Conservation (phyloP, 2,888 invertebrate species). For the Seira musarum region DNA sequence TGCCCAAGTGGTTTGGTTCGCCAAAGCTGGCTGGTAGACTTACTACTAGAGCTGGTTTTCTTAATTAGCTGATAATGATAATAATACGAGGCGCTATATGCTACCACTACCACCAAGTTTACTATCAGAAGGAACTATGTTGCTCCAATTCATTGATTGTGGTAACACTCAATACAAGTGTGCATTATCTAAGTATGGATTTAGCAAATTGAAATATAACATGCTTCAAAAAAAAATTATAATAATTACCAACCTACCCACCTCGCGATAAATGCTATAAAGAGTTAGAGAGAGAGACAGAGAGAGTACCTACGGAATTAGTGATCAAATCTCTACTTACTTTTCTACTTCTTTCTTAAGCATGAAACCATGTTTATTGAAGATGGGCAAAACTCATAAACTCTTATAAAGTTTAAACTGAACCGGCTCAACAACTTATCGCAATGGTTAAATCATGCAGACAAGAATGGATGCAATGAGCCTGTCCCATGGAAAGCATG, state of each 20-base stretch:
- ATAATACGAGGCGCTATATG: slow-evolving; percentile 15
- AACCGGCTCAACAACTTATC: slow-evolving; percentile 63
- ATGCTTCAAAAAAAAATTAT: slow-evolving; percentile 13
- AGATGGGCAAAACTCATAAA: too few relatives aligned
- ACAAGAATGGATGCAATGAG: too few relatives aligned
- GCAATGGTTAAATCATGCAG: background rate
- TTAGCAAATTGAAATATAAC: slow-evolving; percentile 49
- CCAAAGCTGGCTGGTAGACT: background rate
- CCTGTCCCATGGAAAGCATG: too few relatives aligned
- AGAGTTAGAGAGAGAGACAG: slow-evolving; percentile 5
- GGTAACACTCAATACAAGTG: background rate
- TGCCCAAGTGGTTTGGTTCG: too few relatives aligned
- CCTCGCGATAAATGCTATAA: background rate
- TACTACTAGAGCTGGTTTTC: slow-evolving; percentile 34
- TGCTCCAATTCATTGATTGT: too few relatives aligned
- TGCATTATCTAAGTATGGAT: background rate
- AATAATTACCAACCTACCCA: background rate
- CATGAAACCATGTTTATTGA: too few relatives aligned
- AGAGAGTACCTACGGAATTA: background rate
- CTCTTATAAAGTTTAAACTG: slow-evolving; percentile 39
- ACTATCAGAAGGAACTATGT: too few relatives aligned
- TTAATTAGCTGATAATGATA: slow-evolving; percentile 41
- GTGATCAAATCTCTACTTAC: too few relatives aligned
- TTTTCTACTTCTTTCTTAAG: too few relatives aligned
- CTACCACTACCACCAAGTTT: background rate